Evolutionary conservation across 2,113 vertebrate genomes (phyloP), one percentile per base, ranked within the genome.

Genomic region (Hypocryptadius cinnamomeus): DNA sequence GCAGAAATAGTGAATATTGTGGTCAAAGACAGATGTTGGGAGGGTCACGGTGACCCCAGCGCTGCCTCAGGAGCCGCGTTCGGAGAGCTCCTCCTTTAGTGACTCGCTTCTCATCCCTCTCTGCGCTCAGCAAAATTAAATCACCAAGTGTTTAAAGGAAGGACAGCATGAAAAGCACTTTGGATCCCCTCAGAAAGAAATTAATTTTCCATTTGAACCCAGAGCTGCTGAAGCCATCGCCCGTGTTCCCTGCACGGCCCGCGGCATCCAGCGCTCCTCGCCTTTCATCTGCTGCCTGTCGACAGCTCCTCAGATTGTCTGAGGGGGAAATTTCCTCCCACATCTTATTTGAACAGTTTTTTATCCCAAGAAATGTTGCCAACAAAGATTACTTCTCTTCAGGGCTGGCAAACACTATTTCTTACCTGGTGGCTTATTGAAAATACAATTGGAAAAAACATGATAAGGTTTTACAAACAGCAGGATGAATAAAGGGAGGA

Each of bases 291-390:
- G n/a, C 35, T 81, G 72, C 60, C 82, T 84, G 69, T 66, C 6
- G 2, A 63, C 74, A 91, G 19, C 74, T 88, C 68, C 79, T 89
- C 87, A 44, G 0, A 27, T 84, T 92, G 77, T 72, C 89, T 45
- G 21, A n/a, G 27, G 61, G 59, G 81, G 70, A 66, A 72, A 89
- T 87, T 69, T 89, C 95, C 91, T 95, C 92, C 77, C 89, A 85
- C 85, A 6, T 54, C 48, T 85, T 63, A 90, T 85, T 79, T 45
- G 61, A 92, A 68, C 69, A 27, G 54, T 74, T 48, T 8, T 23
- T 59, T 39, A 63, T 48, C 65, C 61, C 63, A 48, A 57, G 90
- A 90, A 90, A 71, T 73, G 50, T 45, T 81, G 76, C 69, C 79
- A 73, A 69, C 40, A 71, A 76, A 87, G 76, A 71, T 88, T 80